phyloP scores from a whole-genome alignment of 2,113 vertebrate species.

The Eclectus roratus region DNA sequence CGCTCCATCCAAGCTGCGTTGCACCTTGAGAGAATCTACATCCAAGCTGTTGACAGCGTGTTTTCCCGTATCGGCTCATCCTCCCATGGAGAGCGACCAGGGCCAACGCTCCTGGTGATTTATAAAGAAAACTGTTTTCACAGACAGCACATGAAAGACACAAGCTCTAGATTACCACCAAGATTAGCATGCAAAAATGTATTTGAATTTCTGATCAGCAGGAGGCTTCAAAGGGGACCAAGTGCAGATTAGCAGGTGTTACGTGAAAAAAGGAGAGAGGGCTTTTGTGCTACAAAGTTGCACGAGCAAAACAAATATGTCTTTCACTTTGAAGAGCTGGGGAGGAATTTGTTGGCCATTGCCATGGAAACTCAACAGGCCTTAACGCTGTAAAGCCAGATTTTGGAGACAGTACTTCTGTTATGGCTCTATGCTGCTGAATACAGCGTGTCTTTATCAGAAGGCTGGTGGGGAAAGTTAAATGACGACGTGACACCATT shows the following conservation, averaged over 20 bases:
- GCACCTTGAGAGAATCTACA: neutral
- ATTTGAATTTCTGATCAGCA: slow-evolving; percentile 91
- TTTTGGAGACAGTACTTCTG: slow-evolving; percentile 26
- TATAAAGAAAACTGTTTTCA: slow-evolving; percentile 79
- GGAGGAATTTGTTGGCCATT: slow-evolving; percentile 86
- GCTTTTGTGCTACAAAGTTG: slow-evolving; percentile 87
- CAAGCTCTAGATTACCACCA: slow-evolving; percentile 81
- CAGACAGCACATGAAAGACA: slow-evolving; percentile 80
- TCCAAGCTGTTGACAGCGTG: neutral
- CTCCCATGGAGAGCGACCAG: neutral
- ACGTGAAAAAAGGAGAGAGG: slow-evolving; percentile 77
- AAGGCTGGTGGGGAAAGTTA: neutral
- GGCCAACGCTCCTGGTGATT: neutral
- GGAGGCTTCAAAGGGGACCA: slow-evolving; percentile 77
- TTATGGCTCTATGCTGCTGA: slow-evolving; percentile 13
- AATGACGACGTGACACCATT: neutral
- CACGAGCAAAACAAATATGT: slow-evolving; percentile 95
- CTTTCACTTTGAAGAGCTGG: slow-evolving; percentile 86
- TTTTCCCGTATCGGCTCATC: neutral
- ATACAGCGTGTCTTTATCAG: slow-evolving; percentile 13
- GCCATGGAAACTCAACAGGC: slow-evolving; percentile 85
- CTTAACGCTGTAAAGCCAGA: slow-evolving; percentile 62
- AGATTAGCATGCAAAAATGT: slow-evolving; percentile 90
- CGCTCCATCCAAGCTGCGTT: neutral
- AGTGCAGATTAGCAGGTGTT: slow-evolving; percentile 89